Percentiles rank a stretch among this genome's conserved stretches.
Conservation (phyloP, 2,888 invertebrate species). For the Xanthia togata region DNA sequence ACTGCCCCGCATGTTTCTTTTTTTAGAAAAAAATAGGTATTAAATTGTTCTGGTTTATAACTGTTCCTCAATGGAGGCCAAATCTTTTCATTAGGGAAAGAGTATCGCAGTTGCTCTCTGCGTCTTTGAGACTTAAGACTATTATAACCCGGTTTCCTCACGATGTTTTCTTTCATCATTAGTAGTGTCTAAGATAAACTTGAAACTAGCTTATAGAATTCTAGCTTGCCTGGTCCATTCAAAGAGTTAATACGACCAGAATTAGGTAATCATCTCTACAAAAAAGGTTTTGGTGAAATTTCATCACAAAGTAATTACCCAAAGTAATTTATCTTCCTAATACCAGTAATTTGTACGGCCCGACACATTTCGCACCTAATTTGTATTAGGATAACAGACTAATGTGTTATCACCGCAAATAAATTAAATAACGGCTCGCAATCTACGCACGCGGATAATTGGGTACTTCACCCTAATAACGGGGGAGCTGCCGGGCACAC, state of each 20-base stretch:
- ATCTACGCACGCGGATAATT: constrained; percentile 44
- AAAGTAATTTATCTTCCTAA: constrained; percentile 27
- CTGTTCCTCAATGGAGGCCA: neutral
- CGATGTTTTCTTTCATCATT: neutral
- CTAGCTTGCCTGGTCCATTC: neutral
- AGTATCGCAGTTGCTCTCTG: neutral
- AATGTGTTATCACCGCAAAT: constrained; percentile 38
- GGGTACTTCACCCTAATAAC: constrained; percentile 28
- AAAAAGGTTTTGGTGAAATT: constrained; percentile 7
- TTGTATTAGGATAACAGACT: constrained; percentile 39
- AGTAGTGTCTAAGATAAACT: neutral
- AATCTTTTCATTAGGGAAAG: neutral
- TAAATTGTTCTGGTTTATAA: neutral
- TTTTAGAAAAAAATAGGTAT: no score
- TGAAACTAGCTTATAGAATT: neutral
- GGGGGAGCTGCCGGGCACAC: neutral
- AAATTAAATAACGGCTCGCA: constrained; percentile 51
- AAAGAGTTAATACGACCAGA: neutral
- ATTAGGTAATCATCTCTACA: neutral
- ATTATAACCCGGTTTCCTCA: neutral
- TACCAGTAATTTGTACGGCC: constrained; percentile 18
- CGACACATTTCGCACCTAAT: constrained; percentile 40
- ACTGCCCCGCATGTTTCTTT: no score
- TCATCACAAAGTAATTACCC: neutral
- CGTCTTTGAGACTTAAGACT: neutral